Evolutionary conservation across 2,113 vertebrate genomes (phyloP).

Genomic region (Aldabrachelys gigantea): DNA sequence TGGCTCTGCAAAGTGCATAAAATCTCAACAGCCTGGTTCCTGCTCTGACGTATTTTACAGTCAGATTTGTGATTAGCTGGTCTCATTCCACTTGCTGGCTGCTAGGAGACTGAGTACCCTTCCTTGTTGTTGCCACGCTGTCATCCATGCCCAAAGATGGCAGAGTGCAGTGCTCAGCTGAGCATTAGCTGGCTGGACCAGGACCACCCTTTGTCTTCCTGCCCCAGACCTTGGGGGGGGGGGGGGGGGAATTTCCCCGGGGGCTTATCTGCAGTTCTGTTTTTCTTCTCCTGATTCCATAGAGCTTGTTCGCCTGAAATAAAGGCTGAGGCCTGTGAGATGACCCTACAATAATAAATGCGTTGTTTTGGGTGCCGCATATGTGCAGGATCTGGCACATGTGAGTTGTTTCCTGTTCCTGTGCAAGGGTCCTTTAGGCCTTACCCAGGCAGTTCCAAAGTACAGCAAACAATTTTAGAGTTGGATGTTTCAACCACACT

Average conservation of each 20-base stretch:
- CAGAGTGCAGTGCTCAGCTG: background rate
- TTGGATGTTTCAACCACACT: too few relatives aligned
- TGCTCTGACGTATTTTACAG: background rate
- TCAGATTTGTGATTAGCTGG: background rate
- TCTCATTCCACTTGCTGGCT: background rate
- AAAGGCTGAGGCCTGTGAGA: background rate
- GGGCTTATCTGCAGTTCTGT: background rate
- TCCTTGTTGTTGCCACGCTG: background rate
- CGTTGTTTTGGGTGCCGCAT: background rate
- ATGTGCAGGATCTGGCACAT: background rate
- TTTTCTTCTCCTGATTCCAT: background rate
- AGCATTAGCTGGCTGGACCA: background rate
- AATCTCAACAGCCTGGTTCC: too few relatives aligned
- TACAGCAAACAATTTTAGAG: too few relatives aligned
- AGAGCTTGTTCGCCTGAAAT: background rate
- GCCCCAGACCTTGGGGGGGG: background rate
- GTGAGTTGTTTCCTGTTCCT: background rate
- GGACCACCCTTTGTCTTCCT: background rate
- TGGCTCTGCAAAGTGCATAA: background rate
- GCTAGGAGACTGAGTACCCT: background rate
- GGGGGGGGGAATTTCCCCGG: rapidly evolving
- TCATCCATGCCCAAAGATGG: background rate
- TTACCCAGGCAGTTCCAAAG: background rate
- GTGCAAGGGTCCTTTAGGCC: background rate
- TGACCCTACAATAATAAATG: background rate